Evolutionary conservation across 1,140 invertebrate genomes (phyloP), one percentile per base, ranked within the genome.

Genomic region (Bombus cullumanus): DNA sequence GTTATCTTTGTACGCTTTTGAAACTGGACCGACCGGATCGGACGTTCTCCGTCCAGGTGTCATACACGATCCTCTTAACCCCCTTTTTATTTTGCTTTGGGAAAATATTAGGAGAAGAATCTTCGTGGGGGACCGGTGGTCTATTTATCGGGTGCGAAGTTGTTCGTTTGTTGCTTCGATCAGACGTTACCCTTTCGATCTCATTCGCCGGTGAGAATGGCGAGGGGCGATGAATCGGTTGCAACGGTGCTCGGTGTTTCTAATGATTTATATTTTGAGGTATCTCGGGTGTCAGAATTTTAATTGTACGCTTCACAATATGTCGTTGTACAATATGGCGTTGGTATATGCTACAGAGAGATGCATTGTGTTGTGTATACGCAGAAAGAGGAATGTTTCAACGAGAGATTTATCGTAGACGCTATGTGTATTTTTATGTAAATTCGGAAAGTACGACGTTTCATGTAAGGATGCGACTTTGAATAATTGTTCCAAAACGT

Each of bases 21-120:
- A 66, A 83, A 83, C 81, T 83, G 81, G 81, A 83, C 81, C 81
- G 81, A 83, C 81, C 81, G 72, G 81, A 83, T 83, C 81, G 25
- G n/a, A 15, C 81, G 39, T 28, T 75, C 73, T 69, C 34, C 81
- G 81, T 37, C 81, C 81, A 83, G 81, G 73, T 83, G 81, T 83
- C 73, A 25, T 77, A 34, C 81, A 31, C 73, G 73, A 77, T 68
- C 62, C 74, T 69, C 62, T 59, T 59, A 77, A 77, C 43, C 74
- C 81, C 74, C 43, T 76, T 57, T 77, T 77, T 57, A 59, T 47
- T 47, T 22, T 8, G 71, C 81, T 75, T 82, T 82, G 71, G 81
- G 57, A 82, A 82, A 82, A 82, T 47, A 75, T 69, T 57, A 69
- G n/a, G 34, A 57, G 72, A 47, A 25, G 71, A 31, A n/a, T 66